Percentiles rank a stretch among this genome's conserved stretches.
Evolutionary conservation across 2,888 invertebrate species (phyloP).

Genomic region (Drosophila meridiana): DNA sequence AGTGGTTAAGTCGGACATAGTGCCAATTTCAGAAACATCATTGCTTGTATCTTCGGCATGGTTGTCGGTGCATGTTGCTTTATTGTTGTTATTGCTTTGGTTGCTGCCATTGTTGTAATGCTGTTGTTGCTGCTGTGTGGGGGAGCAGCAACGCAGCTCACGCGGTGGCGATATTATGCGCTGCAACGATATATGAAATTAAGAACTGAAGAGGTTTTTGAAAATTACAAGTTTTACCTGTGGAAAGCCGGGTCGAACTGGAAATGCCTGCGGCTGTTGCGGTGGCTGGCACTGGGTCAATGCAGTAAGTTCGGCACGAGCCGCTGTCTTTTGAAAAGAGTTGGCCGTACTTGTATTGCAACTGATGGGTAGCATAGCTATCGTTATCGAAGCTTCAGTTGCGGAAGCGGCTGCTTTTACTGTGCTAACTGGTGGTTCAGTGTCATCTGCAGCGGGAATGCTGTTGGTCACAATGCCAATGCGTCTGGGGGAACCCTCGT

Average conservation of each 20-base stretch:
- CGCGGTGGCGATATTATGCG: slow-evolving; percentile 84
- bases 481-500: slow-evolving; percentile 69
- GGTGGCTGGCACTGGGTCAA: slow-evolving; percentile 58
- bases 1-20: slow-evolving; percentile 84
- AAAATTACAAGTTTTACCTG: slow-evolving; percentile 86
- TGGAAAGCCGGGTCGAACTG: slow-evolving; percentile 95
- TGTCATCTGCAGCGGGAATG: slow-evolving; percentile 56
- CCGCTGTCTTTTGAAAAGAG: slow-evolving; percentile 60
- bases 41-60: slow-evolving; percentile 85
- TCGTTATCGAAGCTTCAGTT: slow-evolving; percentile 35
- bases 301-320: slow-evolving; percentile 60
- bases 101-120: slow-evolving; percentile 49
- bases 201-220: no score
- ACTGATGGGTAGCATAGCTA: slow-evolving; percentile 41
- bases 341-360: slow-evolving; percentile 32
- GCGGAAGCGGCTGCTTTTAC: slow-evolving; percentile 8
- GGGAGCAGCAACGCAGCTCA: slow-evolving; percentile 78
- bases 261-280: slow-evolving; percentile 85
- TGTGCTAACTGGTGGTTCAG: slow-evolving; percentile 53
- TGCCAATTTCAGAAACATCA: slow-evolving; percentile 85
- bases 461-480: slow-evolving; percentile 60
- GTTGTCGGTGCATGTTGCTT: slow-evolving; percentile 76
- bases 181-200: slow-evolving; percentile 35
- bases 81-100: slow-evolving; percentile 54
- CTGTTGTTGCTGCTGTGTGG: slow-evolving; percentile 62